Conservation (phyloP, 1,140 invertebrate species). For the Thaumetopoea pityocampa region DNA sequence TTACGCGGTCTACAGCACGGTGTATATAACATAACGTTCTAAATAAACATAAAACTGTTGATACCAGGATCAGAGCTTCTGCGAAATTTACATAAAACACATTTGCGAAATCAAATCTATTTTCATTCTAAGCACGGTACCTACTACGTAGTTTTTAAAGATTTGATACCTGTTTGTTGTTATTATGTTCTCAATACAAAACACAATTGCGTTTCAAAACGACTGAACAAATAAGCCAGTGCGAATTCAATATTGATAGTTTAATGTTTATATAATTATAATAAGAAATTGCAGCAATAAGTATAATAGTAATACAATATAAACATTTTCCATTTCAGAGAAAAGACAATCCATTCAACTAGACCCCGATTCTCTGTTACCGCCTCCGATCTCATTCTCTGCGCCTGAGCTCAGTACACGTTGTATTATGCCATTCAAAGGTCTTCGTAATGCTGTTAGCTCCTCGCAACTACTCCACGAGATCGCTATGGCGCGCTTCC, state of each 20-base stretch:
- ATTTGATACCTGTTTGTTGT: no score
- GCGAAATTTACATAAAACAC: slow-evolving; percentile 18
- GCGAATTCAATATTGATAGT: no score
- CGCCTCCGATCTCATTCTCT: slow-evolving; percentile 87
- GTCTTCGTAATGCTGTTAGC: slow-evolving; percentile 83
- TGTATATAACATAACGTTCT: slow-evolving; percentile 14
- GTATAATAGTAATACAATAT: neutral
- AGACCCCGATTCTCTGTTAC: slow-evolving; percentile 78
- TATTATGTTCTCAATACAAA: neutral
- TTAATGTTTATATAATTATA: no score
- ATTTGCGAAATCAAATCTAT: slow-evolving; percentile 13
- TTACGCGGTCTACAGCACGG: no score
- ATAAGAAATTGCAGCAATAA: no score
- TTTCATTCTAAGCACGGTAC: slow-evolving; percentile 6
- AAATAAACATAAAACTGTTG: slow-evolving; percentile 18
- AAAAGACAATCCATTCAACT: slow-evolving; percentile 78
- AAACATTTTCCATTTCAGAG: slow-evolving; percentile 51
- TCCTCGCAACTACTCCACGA: slow-evolving; percentile 89
- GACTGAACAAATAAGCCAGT: neutral
- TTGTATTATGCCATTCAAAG: slow-evolving; percentile 70
- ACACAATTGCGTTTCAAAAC: no score
- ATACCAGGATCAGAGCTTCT: slow-evolving; percentile 14
- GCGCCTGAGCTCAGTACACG: slow-evolving; percentile 82
- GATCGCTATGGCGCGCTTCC: slow-evolving; percentile 86
- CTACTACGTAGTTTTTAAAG: no score